Evolutionary conservation across 2,888 invertebrate genomes (phyloP), one percentile per base, ranked within the genome.

Genomic region (Sturmia bella): DNA sequence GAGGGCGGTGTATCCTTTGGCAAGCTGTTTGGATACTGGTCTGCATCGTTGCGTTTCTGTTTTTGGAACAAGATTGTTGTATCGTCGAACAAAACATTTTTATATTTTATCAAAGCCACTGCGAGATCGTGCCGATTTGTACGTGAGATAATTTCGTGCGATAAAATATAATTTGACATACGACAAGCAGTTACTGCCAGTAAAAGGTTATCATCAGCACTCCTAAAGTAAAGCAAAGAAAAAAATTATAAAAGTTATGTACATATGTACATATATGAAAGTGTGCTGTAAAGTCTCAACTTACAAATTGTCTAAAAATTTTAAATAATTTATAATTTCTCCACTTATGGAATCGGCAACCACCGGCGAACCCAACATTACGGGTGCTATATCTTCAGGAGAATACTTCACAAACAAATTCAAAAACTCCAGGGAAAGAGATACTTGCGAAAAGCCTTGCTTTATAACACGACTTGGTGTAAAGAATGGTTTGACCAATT

Each of bases 81-180:
- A 77, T 90, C 90, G 45, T 90, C 90, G 37, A 90, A 90, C n/a
- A 90, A 85, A 12, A 90, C 90, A 66, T 90, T 90, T 82, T 90
- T 90, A 45, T 90, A 87, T 63, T 87, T 86, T 13, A 90, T 89
- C 3, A 90, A 70, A 1, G 89, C 87, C 2, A 87, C 80, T 4
- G 90, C 90, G 52, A 91, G 79, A 7, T 86, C 84, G 3, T 86
- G 87, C 6, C 91, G 87, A 54, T 83, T 86, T 9, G 88, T 86
- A 72, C 87, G 88, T 3, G 85, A 78, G 9, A 90, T 84, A 13
- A 86, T 84, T 48, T 89, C 88, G 79, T 88, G 88, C 4, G 90
- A 87, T 39, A 90, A 85, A 59, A 89, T 78, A 82, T 90, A 90
- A 59, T 90, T 90, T 0, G 90, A 90, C 86, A 89, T 89, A 39